phyloP scores from a whole-genome alignment of 2,888 invertebrate genomes.

The Amphipoea oculea region DNA sequence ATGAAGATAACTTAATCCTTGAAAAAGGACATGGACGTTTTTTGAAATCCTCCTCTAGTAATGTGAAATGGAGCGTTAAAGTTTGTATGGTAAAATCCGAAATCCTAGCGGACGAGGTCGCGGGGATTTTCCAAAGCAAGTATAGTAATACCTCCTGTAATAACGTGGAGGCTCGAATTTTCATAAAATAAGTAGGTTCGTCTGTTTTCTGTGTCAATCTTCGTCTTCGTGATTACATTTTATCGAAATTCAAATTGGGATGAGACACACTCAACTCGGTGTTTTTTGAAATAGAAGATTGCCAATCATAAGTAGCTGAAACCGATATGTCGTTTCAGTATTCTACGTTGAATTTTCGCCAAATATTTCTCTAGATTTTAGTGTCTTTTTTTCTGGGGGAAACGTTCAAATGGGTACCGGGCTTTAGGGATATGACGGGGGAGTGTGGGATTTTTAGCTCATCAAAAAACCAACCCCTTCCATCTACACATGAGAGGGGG shows the following conservation, averaged over 20 bases:
- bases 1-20: neutral
- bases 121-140: neutral
- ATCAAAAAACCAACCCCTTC: neutral
- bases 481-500: neutral
- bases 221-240: constrained; percentile 53
- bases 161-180: constrained; percentile 36
- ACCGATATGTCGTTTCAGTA: constrained; percentile 15
- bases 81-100: neutral
- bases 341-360: neutral
- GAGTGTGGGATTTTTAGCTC: neutral
- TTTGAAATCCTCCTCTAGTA: neutral
- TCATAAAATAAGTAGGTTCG: constrained; percentile 24
- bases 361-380: constrained; percentile 13
- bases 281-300: constrained; percentile 48
- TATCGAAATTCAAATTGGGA: constrained; percentile 56
- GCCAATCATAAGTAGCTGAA: constrained; percentile 35
- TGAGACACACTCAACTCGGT: constrained; percentile 27
- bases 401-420: neutral
- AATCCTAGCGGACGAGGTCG: neutral
- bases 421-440: neutral
- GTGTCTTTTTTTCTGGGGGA: neutral
- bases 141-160: constrained; percentile 56
- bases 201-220: constrained; percentile 21
- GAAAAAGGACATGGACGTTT: neutral
- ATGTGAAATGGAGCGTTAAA: neutral